Base-by-base conservation (phyloP, 2,113 vertebrate species). In the Lipophrys pholis region DNA sequence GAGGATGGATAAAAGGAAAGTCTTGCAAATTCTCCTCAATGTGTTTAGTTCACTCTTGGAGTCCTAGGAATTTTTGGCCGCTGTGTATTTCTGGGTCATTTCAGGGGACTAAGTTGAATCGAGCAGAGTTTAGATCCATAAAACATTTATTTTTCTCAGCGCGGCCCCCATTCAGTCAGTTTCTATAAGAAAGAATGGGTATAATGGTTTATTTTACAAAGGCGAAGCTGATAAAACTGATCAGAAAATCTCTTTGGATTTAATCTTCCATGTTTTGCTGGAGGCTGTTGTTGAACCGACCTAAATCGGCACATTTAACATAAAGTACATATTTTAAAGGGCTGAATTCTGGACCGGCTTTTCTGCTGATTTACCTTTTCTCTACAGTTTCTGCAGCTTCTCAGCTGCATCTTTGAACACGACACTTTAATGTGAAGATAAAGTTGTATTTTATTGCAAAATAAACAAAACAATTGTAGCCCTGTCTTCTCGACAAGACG, bases 171-270 rank as follows among this genome's bases (percentile, higher is more conserved):
- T 68, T 1, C 40, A 58, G 43, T 70, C 46, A 62, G 12, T 30
- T 49, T 14, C 36, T 7, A 56, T 35, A 51, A 14, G 74, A 40
- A 53, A 11, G 8, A 39, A 39, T 10, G 36, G 6, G 17, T 51
- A 10, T 58, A 40, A 36, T 42, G 36, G 30, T 64, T 65, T 75
- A 52, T 61, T 57, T 67, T 52, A 66, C 40, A 49, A 53, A 79
- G 51, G 21, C 60, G 54, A 35, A 54, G 15, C 38, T n/a, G 53
- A 41, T 51, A 49, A 56, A 40, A 46, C 48, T 41, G n/a, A 58
- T 61, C 9, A 35, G 39, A 57, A 72, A 61, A 50, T 48, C 45
- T 50, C 11, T 4, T 16, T 12, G n/a, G 35, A 57, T 50, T 67
- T 16, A 30, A 42, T 48, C 56, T 64, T 64, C 30, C 16, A 61